Conservation (phyloP, 2,113 vertebrate genomes). For the Trematocara marginatum region DNA sequence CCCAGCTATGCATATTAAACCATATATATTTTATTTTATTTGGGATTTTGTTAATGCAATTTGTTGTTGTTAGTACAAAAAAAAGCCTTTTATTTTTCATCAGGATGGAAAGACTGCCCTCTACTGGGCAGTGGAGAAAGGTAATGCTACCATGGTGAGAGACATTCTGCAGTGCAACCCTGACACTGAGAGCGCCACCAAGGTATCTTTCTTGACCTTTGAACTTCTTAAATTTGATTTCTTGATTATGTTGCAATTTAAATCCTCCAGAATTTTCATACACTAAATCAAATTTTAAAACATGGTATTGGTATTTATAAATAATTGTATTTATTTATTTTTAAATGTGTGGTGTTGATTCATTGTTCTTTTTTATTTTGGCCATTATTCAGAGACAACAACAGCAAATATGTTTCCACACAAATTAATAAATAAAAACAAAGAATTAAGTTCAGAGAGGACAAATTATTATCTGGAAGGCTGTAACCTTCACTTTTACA, state of each 20-base stretch:
- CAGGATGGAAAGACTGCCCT: slow-evolving; percentile 96
- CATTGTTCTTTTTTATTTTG: neutral
- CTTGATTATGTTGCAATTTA: neutral
- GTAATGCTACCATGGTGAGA: slow-evolving; percentile 92
- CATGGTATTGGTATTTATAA: neutral
- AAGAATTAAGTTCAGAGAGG: neutral
- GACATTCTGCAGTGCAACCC: slow-evolving; percentile 97
- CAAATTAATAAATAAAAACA: neutral
- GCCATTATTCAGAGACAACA: neutral
- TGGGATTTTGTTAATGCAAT: neutral
- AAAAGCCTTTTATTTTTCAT: neutral
- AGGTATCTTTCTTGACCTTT: slow-evolving; percentile 73
- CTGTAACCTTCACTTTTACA: neutral
- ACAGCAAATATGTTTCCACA: neutral
- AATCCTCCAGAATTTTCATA: neutral
- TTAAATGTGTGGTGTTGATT: neutral
- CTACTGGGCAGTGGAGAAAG: slow-evolving; percentile 98
- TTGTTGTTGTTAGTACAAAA: neutral
- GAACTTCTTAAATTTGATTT: neutral
- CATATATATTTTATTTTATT: neutral
- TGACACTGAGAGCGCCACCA: slow-evolving; percentile 93
- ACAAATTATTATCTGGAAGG: neutral
- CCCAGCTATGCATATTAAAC: neutral
- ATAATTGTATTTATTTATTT: neutral
- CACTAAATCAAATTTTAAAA: neutral